phyloP scores from a whole-genome alignment of 2,113 vertebrate genomes.

The Melanerpes aurifrons region DNA sequence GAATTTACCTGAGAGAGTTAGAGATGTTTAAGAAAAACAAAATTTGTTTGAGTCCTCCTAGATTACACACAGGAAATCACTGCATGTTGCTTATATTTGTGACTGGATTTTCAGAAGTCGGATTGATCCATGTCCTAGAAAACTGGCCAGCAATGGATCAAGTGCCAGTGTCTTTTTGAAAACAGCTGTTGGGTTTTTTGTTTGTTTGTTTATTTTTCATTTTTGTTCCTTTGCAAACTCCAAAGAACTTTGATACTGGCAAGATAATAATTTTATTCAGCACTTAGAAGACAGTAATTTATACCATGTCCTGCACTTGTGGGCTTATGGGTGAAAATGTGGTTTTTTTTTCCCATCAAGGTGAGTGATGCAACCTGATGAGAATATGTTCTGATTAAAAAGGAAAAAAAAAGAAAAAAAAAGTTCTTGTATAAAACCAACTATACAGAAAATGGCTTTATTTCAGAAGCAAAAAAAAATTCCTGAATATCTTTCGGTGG shows the following conservation, averaged over 20 bases:
- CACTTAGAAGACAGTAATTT: not conserved
- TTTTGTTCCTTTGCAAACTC: not conserved
- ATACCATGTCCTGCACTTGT: not conserved
- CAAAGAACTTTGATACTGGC: not conserved
- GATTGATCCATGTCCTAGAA: not conserved
- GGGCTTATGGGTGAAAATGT: not conserved
- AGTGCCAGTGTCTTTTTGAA: not conserved
- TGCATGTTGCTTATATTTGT: not conserved
- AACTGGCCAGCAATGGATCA: not conserved
- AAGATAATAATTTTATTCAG: not conserved
- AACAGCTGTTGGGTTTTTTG: not conserved
- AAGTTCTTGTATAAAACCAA: not conserved
- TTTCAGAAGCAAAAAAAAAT: not conserved
- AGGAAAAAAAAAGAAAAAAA: not conserved
- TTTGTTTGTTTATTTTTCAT: too few relatives aligned
- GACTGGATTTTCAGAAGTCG: not conserved
- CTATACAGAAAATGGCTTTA: not conserved
- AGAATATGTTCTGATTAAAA: not conserved
- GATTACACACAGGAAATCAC: not conserved
- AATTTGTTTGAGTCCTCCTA: not conserved
- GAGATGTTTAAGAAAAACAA: not conserved
- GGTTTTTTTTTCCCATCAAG: not conserved
- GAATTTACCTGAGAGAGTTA: not conserved
- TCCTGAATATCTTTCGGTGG: not conserved
- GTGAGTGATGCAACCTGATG: not conserved